A percentile compares a stretch with the other conserved stretches of the same genome.
These are phyloP conservation scores for Drosophila eohydei DNA, from an alignment of 2,888 invertebrate species.

Conservation along the genomic window DNA sequence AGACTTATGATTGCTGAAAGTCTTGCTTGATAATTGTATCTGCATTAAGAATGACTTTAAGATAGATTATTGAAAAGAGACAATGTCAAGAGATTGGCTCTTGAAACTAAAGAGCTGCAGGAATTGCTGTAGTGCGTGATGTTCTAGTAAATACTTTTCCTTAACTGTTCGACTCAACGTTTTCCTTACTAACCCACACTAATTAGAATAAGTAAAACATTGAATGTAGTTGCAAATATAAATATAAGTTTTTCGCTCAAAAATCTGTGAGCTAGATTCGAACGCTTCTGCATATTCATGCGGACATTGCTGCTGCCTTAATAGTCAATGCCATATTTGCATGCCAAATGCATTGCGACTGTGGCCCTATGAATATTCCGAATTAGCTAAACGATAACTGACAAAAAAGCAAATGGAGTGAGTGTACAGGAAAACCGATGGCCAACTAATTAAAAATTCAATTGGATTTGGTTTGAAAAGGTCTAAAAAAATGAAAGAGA, in stretches of 20 bases:
- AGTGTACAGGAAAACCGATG: slow-evolving; percentile 36
- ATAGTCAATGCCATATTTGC: slow-evolving; percentile 23
- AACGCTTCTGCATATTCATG: slow-evolving; percentile 41
- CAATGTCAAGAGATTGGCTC: no score
- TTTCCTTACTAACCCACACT: neutral
- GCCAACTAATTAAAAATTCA: slow-evolving; percentile 76
- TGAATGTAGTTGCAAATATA: neutral
- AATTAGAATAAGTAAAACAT: neutral
- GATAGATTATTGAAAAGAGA: no score
- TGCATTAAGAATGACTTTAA: no score
- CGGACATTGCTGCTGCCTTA: neutral
- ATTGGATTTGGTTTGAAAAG: slow-evolving; percentile 68
- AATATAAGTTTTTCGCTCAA: neutral
- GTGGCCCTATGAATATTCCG: slow-evolving; percentile 66
- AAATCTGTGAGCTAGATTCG: neutral
- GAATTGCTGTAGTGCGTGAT: no score
- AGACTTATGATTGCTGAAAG: no score
- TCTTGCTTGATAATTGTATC: no score
- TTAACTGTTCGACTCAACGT: neutral
- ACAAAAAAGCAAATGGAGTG: slow-evolving; percentile 24
- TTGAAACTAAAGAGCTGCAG: no score
- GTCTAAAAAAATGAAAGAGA: slow-evolving; percentile 12
- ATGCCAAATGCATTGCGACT: slow-evolving; percentile 24
- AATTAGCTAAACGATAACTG: slow-evolving; percentile 59
- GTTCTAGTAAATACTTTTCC: no score